A percentile compares a stretch with the other conserved stretches of the same genome.
Evolutionary conservation across 2,797 vertebrate genomes (phyloP).

Genomic region (Leptatherina wallacei): DNA sequence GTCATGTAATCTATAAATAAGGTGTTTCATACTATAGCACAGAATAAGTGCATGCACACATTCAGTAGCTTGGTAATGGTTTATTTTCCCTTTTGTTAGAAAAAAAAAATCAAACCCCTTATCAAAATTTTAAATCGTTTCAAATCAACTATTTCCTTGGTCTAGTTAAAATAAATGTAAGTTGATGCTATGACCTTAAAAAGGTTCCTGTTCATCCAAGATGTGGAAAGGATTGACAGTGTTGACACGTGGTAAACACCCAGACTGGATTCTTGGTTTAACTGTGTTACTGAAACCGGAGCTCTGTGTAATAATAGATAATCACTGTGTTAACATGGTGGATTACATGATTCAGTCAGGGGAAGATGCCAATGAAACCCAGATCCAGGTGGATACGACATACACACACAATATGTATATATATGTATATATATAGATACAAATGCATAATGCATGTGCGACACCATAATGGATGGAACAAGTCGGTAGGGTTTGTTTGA

Average conservation of each 20-base stretch:
- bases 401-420: slow-evolving; percentile 33
- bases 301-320: slow-evolving; percentile 68
- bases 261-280: slow-evolving; percentile 50
- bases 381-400: slow-evolving; percentile 46
- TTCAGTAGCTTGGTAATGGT: background rate
- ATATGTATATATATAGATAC: slow-evolving; percentile 45
- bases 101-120: no score
- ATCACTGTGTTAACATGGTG: slow-evolving; percentile 66
- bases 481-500: slow-evolving; percentile 60
- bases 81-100: background rate
- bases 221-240: slow-evolving; percentile 35
- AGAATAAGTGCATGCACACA: background rate
- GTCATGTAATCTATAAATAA: background rate
- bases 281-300: slow-evolving; percentile 66
- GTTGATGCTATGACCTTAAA: slow-evolving; percentile 14
- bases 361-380: slow-evolving; percentile 58
- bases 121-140: slow-evolving; percentile 30
- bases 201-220: slow-evolving; percentile 56
- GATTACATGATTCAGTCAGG: slow-evolving; percentile 67
- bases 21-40: background rate
- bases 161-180: slow-evolving; percentile 10
- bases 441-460: slow-evolving; percentile 26
- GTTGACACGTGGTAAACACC: slow-evolving; percentile 64
- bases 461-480: slow-evolving; percentile 68
- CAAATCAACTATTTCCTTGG: slow-evolving; percentile 39